Base-by-base conservation (phyloP, 2,113 vertebrate genomes). In the Pitta sordida region DNA sequence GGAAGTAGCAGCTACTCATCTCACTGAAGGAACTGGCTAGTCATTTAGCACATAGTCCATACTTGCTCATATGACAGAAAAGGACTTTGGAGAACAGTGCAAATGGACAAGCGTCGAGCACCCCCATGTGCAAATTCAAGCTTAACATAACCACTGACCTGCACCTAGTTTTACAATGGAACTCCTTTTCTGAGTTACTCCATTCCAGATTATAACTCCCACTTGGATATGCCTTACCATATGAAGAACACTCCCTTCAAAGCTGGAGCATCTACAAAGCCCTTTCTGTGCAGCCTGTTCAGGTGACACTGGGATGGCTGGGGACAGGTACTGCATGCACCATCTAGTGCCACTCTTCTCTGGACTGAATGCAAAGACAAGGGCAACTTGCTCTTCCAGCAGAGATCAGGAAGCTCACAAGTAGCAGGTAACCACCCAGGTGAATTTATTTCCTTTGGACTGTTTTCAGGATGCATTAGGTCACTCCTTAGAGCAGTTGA, bases 151-250 rank as follows among this genome's bases (percentile, higher is more conserved):
- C 8, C 37, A n/a, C 44, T 37, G 67, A 19, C 19, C 26, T 20
- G 20, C 22, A 77, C 9, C 26, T 21, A 4, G 7, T 55, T 77
- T 37, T 55, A 39, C 49, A 53, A 7, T 16, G 7, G 15, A 83
- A 80, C 14, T 29, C 29, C 46, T 24, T 24, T 37, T 41, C 52
- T 11, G 23, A 86, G 39, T 53, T 30, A 36, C 27, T 63, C 34
- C 2, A 1, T 34, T 59, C 49, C 8, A 30, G 29, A 13, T 15
- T 0, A 0, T 5, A 71, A 46, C 6, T 32, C 44, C 15, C 19
- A 27, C 37, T 0, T 30, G 19, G 12, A 52, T 12, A n/a, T 3
- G 3, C 15, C 36, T 59, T 32, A 34, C 23, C 20, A 22, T 5
- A 10, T 3, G 20, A 30, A 22, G 36, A 30, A 65, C 32, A 24